Evolutionary conservation across 2,888 invertebrate genomes (phyloP).

Genomic region (Amphimallon solstitiale): DNA sequence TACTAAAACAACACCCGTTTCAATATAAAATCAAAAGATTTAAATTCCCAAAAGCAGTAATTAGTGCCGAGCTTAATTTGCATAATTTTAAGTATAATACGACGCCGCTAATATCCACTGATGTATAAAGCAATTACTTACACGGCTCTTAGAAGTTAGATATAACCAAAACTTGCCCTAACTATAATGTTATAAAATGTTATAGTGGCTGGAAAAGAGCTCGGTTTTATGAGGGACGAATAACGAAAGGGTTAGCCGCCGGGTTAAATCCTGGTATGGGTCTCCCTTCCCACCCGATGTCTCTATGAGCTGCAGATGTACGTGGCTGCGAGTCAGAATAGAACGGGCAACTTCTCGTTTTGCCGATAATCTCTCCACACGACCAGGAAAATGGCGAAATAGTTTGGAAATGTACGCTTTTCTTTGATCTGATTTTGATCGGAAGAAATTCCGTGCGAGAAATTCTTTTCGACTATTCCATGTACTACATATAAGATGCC

Average conservation of each 20-base stretch:
- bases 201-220: slow-evolving; percentile 16
- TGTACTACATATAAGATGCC: too few species aligned
- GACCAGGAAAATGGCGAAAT: neutral
- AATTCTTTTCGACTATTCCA: too few species aligned
- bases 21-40: neutral
- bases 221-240: neutral
- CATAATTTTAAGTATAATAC: slow-evolving; percentile 12
- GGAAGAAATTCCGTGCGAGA: neutral
- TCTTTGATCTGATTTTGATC: slow-evolving; percentile 7
- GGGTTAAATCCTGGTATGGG: neutral
- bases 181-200: slow-evolving; percentile 33
- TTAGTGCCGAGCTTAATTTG: slow-evolving; percentile 12
- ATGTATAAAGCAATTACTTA: slow-evolving; percentile 37
- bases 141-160: slow-evolving; percentile 31
- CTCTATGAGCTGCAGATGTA: neutral
- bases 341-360: neutral
- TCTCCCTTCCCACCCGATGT: too few species aligned
- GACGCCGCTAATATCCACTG: slow-evolving; percentile 28
- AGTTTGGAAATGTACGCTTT: slow-evolving; percentile 1
- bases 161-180: slow-evolving; percentile 29
- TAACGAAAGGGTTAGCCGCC: neutral
- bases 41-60: neutral
- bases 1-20: too few species aligned
- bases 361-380: neutral
- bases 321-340: too few species aligned